A percentile compares a stretch with the other conserved stretches of the same genome.
Evolutionary conservation across 2,888 invertebrate genomes (phyloP).

Genomic region (Agrochola macilenta): DNA sequence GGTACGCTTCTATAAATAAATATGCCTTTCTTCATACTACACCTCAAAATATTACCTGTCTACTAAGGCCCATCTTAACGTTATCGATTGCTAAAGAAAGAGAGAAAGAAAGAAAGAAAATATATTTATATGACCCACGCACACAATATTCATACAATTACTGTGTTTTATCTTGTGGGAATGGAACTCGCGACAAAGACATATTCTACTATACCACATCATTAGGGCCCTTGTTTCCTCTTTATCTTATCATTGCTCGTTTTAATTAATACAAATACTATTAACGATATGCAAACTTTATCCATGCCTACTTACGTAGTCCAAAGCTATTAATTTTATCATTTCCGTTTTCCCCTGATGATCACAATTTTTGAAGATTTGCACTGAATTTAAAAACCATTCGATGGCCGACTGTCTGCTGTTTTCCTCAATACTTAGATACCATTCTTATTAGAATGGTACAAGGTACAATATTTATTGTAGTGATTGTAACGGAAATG

Average conservation of each 20-base stretch:
- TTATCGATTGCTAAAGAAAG: neutral
- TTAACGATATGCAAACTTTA: neutral
- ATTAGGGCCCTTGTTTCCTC: neutral
- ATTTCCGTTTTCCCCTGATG: neutral
- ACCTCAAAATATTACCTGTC: neutral
- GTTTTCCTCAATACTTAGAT: neutral
- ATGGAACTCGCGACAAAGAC: slow-evolving; percentile 1
- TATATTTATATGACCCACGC: no score
- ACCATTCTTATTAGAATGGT: neutral
- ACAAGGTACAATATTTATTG: neutral
- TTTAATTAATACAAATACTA: slow-evolving; percentile 18
- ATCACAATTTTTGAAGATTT: neutral
- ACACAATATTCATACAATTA: no score
- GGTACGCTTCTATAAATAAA: neutral
- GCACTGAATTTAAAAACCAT: neutral
- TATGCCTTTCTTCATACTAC: neutral
- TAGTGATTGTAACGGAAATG: neutral
- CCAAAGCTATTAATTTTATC: neutral
- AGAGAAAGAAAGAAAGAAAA: no score
- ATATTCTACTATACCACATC: neutral
- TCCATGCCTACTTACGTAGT: neutral
- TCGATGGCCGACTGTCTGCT: no score
- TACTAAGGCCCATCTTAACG: neutral
- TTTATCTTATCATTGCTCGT: slow-evolving; percentile 29
- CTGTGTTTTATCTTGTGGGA: slow-evolving; percentile 4